Base-by-base conservation (phyloP, 2,888 invertebrate genomes). In the Lobophora halterata region DNA sequence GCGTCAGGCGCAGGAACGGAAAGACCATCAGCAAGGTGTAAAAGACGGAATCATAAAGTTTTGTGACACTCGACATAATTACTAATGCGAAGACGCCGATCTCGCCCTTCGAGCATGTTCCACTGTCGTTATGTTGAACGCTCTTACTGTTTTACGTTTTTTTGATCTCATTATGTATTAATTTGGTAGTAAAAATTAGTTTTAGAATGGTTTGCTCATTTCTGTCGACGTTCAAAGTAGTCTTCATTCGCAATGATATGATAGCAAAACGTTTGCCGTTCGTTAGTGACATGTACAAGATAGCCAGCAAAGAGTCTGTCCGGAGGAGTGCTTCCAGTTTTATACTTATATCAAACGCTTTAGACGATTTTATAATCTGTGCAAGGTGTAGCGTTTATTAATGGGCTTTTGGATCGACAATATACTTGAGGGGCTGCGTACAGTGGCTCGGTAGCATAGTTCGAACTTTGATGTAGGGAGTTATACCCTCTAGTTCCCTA, bases 271-370 rank as follows among this genome's bases (percentile, higher is more conserved):
- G 24, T 44, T 18, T 26, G n/a, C 23, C 23, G 29, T 36, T 29
- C 17, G 42, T 32, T 34, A 41, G 36, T 24, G 14, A 31, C n/a
- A n/a, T n/a, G 48, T 44, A 51, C 61, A 58, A 67, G 66, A 63
- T 69, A 79, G 68, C 71, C 81, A 80, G 80, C 78, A 78, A 82
- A 69, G 79, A 79, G 80, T 85, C 83, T 86, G 86, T 86, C 86
- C 86, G 83, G 78, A 70, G 77, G 72, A 78, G 86, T 86, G 86
- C 86, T 86, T 86, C 86, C 86, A 86, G 75, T 85, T 79, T 83
- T 83, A 73, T 73, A 79, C 69, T 68, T 78, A 72, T 77, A 69
- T 63, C 65, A 69, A 74, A 68, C 75, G 76, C 78, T 79, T 75
- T 80, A 77, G 70, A 78, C 62, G 73, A 73, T 79, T 80, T 77